Evolutionary conservation across 2,797 vertebrate genomes (phyloP).

Genomic region (Tenualosa ilisha): DNA sequence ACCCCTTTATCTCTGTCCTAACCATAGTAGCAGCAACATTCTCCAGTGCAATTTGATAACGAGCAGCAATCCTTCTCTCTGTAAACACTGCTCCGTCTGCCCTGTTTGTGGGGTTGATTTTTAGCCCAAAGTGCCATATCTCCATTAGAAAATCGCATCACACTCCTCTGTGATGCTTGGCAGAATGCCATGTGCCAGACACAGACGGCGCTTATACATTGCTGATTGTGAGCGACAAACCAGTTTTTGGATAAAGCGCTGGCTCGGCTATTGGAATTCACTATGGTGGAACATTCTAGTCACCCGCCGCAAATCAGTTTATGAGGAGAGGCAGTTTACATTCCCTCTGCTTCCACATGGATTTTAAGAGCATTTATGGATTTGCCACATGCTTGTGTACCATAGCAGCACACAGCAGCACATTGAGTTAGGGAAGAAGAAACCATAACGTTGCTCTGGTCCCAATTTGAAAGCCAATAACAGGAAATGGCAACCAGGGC

Average conservation of each 20-base stretch:
- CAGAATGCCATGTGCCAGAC: neutral
- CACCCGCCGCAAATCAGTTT: too few relatives aligned
- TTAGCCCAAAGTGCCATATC: conserved; percentile 16
- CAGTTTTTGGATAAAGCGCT: neutral
- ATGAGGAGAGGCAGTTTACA: too few relatives aligned
- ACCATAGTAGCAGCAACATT: conserved; percentile 3
- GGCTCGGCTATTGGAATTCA: neutral
- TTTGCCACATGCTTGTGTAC: neutral
- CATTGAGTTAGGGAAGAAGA: neutral
- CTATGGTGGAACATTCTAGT: neutral
- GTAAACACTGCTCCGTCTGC: neutral
- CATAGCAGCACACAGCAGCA: neutral
- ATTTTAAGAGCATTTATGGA: neutral
- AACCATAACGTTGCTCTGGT: neutral
- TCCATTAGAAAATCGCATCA: conserved; percentile 9
- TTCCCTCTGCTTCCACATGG: neutral
- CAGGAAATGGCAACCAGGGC: neutral
- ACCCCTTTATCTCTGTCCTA: neutral
- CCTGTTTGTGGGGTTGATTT: neutral
- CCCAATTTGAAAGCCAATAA: neutral
- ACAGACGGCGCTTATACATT: neutral
- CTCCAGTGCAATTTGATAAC: neutral
- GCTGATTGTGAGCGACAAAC: neutral
- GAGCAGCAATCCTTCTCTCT: neutral
- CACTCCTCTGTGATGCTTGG: neutral